Evolutionary conservation across 2,797 vertebrate species (phyloP).

Genomic region (Notoglanidium macrostoma): DNA sequence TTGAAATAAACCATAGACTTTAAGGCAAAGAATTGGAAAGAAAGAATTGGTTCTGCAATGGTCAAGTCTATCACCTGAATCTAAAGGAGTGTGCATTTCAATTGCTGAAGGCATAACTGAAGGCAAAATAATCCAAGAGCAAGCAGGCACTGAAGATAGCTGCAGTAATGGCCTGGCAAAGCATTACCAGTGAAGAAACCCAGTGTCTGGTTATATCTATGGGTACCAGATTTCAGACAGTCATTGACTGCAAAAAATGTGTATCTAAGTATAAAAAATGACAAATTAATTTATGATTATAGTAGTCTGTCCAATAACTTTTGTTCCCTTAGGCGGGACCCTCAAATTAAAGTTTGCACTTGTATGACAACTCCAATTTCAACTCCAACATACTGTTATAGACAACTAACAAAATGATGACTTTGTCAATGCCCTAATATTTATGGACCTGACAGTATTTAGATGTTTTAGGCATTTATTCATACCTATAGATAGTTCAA

Average conservation of each 20-base stretch:
- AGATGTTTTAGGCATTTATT: not conserved
- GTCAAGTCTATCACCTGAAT: not conserved
- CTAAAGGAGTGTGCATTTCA: not conserved
- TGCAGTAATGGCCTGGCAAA: too few species aligned
- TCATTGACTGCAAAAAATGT: not conserved
- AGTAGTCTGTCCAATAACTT: not conserved
- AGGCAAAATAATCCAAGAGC: too few species aligned
- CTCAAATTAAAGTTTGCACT: not conserved
- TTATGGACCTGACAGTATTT: not conserved
- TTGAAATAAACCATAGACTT: not conserved
- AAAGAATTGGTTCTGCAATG: not conserved
- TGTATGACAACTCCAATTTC: not conserved
- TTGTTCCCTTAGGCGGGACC: too few species aligned
- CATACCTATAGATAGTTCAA: slow-evolving; percentile 91
- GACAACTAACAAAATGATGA: not conserved
- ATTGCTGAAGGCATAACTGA: too few species aligned
- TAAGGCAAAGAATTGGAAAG: not conserved
- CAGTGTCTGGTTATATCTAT: not conserved
- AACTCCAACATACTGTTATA: not conserved
- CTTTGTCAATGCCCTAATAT: not conserved
- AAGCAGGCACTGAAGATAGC: too few species aligned
- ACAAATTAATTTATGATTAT: not conserved
- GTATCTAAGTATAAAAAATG: not conserved
- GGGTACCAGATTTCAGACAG: not conserved
- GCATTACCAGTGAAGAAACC: not conserved